Base-by-base conservation (phyloP, 2,113 vertebrate species). In the Podarcis raffonei region DNA sequence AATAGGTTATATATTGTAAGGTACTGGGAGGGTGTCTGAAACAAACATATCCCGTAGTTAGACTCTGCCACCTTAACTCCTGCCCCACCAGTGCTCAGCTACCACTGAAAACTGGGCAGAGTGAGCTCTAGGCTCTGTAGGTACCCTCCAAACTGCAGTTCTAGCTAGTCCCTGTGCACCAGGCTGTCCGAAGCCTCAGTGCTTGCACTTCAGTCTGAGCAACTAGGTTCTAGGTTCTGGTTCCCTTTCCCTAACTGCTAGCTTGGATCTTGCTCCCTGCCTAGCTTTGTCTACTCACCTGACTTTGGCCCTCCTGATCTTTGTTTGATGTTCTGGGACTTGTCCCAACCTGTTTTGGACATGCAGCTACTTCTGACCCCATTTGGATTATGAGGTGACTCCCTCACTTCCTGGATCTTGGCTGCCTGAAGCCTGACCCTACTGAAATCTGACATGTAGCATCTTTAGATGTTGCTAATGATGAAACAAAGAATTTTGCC, bases 371-470 rank as follows among this genome's bases (percentile, higher is more conserved):
- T 69, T 69, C 68, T 69, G 25, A 9, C 68, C 25, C 68, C 59
- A 20, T 20, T 62, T 9, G 22, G 20, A 25, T 8, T 30, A 42
- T 13, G 9, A 71, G 69, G 27, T 30, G 1, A 4, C 69, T 71
- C 69, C 30, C 76, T 25, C n/a, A 82, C 22, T n/a, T 84, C 9
- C 86, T 92, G 78, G 9, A 87, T 78, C 88, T 79, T 71, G 30
- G 11, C 69, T 12, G 11, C 69, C 69, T 71, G 12, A 27, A 69
- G 68, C 68, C 30, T 32, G 30, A 15, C 13, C 6, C 30, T 32
- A 6, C 32, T 72, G n/a, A 35, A 1, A 72, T 32, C n/a, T 84
- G 13, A 66, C 15, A 27, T 8, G 3, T 2, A 27, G 6, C 37
- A 13, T 75, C 15, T 2, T 68, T 78, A 62, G 72, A 71, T 65